Base-by-base conservation (phyloP, 2,113 vertebrate genomes). In the Chionomys nivalis region DNA sequence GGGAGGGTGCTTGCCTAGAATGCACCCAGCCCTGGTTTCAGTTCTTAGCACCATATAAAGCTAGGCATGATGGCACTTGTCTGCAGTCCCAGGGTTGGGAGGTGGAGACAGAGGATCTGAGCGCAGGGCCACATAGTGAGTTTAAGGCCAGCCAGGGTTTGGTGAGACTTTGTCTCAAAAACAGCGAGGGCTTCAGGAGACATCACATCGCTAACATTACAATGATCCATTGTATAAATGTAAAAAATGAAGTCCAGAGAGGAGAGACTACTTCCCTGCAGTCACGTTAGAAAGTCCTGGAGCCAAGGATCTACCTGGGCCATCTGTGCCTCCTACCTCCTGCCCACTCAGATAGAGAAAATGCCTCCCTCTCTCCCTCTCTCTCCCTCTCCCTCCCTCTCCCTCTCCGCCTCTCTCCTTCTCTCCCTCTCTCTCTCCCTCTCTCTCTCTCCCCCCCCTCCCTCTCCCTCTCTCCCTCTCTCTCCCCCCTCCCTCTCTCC, bases 161-260 rank as follows among this genome's bases (percentile, higher is more conserved):
- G 58, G 39, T 85, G 61, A 65, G 61, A 31, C 61, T 85, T 44
- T 2, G 2, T 65, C 82, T 21, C 61, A 9, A 33, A 66, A 68
- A 47, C 42, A 66, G 6, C 21, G 28, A 47, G 61, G 42, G 5
- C 61, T 86, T 33, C 33, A 55, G 85, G 65, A 92, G 73, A 66
- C 0, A 2, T 42, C 42, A 39, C 26, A 68, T 58, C 81, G 44
- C 7, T 19, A 11, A 36, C 26, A 55, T 6, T 85, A 70, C 3
- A 3, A 4, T 2, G 70, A 36, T 85, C 63, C 68, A 1, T 73
- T 96, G 72, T 66, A 65, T 19, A 90, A 92, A 72, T 61, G 58
- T n/a, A 44, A 65, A 93, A 66, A 72, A 49, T 5, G 68, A 95
- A 89, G 93, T 17, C 49, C 78, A 23, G 83, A 95, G 58, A 85